A percentile compares a stretch with the other conserved stretches of the same genome.
These are phyloP conservation scores for Achlya flavicornis DNA, from an alignment of 2,888 invertebrate genomes.

Conservation along the genomic window DNA sequence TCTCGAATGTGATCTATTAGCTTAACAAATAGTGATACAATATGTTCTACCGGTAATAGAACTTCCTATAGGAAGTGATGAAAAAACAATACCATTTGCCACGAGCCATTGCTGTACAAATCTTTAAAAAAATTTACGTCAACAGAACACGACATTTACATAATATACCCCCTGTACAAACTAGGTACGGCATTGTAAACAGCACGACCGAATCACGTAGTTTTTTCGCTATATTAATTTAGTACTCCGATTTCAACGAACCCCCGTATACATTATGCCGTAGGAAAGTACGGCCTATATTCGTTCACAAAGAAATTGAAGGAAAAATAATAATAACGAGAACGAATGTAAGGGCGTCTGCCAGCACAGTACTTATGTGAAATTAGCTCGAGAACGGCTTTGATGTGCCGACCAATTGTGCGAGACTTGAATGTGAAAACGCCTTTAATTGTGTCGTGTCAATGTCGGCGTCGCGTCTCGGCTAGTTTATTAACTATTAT, in stretches of 20 bases:
- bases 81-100: slow-evolving; percentile 69
- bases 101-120: slow-evolving; percentile 72
- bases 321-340: slow-evolving; percentile 73
- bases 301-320: slow-evolving; percentile 74
- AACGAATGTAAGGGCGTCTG: slow-evolving; percentile 73
- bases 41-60: slow-evolving; percentile 31
- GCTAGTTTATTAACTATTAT: slow-evolving; percentile 40
- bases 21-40: slow-evolving; percentile 31
- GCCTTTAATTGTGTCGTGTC: slow-evolving; percentile 71
- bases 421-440: slow-evolving; percentile 65
- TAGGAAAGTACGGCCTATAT: slow-evolving; percentile 61
- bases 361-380: slow-evolving; percentile 77
- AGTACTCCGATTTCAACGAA: slow-evolving; percentile 74
- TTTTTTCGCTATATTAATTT: slow-evolving; percentile 80
- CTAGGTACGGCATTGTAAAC: slow-evolving; percentile 70
- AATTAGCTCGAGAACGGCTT: slow-evolving; percentile 78
- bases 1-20: background rate
- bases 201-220: slow-evolving; percentile 69
- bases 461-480: slow-evolving; percentile 36
- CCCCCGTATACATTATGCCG: slow-evolving; percentile 61
- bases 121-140: slow-evolving; percentile 65
- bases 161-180: slow-evolving; percentile 77
- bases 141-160: slow-evolving; percentile 74
- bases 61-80: slow-evolving; percentile 49
- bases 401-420: slow-evolving; percentile 79